Evolutionary conservation across 2,113 vertebrate genomes (phyloP).

Genomic region (Guaruba guarouba): DNA sequence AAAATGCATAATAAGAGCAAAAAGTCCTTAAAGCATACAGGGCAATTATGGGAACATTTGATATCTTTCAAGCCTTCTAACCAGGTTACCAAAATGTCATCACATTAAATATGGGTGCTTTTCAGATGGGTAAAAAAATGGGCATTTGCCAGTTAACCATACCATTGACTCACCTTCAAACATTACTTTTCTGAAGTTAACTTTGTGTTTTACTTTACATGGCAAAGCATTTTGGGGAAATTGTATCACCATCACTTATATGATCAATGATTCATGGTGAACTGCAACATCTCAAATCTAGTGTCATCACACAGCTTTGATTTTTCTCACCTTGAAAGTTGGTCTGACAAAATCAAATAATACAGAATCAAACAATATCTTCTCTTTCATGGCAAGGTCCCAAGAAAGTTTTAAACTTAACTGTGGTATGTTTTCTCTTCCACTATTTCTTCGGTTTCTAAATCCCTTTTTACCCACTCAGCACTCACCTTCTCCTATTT

Average conservation of each 20-base stretch:
- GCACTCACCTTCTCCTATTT: neutral
- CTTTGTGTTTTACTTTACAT: neutral
- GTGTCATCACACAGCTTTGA: neutral
- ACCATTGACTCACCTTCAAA: neutral
- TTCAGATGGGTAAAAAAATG: neutral
- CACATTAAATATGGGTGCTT: neutral
- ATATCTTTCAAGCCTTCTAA: neutral
- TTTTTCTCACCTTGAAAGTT: neutral
- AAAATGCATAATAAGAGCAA: neutral
- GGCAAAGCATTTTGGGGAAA: neutral
- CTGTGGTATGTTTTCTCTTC: neutral
- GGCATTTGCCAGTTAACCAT: neutral
- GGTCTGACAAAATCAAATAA: neutral
- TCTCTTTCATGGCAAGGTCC: neutral
- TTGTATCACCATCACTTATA: neutral
- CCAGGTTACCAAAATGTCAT: neutral
- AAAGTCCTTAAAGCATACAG: neutral
- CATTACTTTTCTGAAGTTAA: neutral
- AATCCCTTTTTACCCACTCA: neutral
- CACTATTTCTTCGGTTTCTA: neutral
- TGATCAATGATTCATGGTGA: neutral
- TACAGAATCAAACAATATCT: neutral
- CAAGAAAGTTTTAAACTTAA: neutral
- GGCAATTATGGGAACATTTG: neutral
- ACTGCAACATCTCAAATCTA: neutral